These are phyloP conservation scores for Grus americana DNA, from an alignment of 2,113 vertebrate genomes.

Conservation along the genomic window DNA sequence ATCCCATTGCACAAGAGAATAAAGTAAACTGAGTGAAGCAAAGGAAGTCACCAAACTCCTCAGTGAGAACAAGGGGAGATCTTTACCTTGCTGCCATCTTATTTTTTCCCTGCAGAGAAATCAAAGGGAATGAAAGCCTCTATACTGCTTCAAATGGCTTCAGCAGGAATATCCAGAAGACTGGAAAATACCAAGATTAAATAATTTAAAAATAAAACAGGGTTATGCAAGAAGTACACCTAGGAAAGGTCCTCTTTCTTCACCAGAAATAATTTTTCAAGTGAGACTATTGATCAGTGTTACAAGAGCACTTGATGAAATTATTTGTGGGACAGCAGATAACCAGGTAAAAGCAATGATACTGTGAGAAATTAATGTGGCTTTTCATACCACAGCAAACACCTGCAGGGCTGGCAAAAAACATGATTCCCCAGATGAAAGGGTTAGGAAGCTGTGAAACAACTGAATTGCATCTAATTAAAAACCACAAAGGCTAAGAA, in stretches of 20 bases:
- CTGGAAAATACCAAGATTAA: not conserved
- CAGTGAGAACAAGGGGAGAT: not conserved
- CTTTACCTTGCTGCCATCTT: not conserved
- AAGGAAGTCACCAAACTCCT: not conserved
- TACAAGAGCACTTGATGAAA: not conserved
- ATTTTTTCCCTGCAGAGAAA: not conserved
- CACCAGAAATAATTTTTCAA: not conserved
- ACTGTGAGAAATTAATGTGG: not conserved
- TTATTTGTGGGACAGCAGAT: not conserved
- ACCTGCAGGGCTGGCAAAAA: not conserved
- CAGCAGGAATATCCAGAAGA: not conserved
- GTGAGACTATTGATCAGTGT: not conserved
- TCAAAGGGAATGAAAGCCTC: not conserved
- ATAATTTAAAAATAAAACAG: not conserved
- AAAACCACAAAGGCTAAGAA: not conserved
- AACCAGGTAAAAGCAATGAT: not conserved
- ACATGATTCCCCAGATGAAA: not conserved
- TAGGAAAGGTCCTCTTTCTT: not conserved
- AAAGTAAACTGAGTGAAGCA: not conserved
- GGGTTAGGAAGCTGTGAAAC: not conserved
- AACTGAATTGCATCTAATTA: slow-evolving; percentile 19
- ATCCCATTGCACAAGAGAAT: not conserved
- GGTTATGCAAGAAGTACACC: not conserved
- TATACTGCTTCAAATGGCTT: not conserved
- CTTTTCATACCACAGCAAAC: not conserved